phyloP scores from a whole-genome alignment of 2,888 invertebrate species.

The Chesias legatella region DNA sequence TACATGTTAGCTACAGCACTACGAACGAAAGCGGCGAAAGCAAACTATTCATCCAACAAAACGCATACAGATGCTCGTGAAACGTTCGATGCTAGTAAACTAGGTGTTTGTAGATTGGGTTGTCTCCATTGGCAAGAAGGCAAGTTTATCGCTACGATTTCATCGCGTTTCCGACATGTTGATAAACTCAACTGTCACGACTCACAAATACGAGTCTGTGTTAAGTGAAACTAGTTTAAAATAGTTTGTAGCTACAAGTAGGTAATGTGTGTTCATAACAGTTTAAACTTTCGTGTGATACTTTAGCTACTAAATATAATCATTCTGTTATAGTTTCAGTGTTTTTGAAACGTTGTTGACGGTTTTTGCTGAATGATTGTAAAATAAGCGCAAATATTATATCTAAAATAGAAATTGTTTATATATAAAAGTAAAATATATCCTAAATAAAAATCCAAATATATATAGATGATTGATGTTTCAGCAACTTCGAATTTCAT shows the following conservation, averaged over 20 bases:
- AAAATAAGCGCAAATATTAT: no score
- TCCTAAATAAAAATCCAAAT: no score
- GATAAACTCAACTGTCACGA: conserved; percentile 42
- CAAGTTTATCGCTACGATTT: conserved; percentile 45
- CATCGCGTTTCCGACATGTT: conserved; percentile 45
- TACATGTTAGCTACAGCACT: conserved; percentile 10
- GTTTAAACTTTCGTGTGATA: conserved; percentile 8
- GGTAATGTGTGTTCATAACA: conserved; percentile 8
- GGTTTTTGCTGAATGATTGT: no score
- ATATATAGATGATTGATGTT: no score
- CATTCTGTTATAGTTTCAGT: no score
- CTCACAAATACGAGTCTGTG: conserved; percentile 30
- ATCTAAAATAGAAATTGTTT: no score
- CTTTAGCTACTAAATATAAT: background rate
- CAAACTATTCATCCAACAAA: conserved; percentile 19
- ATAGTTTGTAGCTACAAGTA: conserved; percentile 11
- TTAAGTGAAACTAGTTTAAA: conserved; percentile 21
- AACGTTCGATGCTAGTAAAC: conserved; percentile 19
- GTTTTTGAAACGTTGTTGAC: no score
- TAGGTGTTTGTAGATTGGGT: conserved; percentile 33
- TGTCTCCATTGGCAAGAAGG: conserved; percentile 35
- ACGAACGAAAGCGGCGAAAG: conserved; percentile 10
- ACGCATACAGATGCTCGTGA: conserved; percentile 11
- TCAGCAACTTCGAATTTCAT: no score
- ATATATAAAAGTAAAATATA: no score